Conservation (phyloP, 2,113 vertebrate species). For the Gulo gulo region DNA sequence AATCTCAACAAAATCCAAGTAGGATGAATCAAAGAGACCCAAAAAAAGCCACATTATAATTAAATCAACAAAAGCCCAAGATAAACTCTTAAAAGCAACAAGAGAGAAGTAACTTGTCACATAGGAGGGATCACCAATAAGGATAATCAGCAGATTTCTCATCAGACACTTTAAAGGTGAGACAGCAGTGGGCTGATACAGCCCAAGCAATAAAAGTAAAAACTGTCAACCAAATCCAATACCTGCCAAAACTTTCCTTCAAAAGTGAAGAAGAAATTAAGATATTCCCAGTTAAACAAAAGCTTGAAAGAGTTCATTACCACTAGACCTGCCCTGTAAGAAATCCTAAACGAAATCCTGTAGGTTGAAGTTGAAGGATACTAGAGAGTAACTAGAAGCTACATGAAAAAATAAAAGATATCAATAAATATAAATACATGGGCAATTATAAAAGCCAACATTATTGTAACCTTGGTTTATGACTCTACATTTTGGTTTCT, state of each 20-base stretch:
- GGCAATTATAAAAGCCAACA: background rate
- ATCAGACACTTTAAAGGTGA: background rate
- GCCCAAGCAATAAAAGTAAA: background rate
- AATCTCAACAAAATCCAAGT: background rate
- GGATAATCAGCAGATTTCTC: background rate
- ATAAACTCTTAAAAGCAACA: background rate
- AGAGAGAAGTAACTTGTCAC: background rate
- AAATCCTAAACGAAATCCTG: background rate
- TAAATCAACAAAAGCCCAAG: background rate
- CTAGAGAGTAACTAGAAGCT: background rate
- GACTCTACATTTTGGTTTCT: background rate
- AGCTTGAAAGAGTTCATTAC: background rate
- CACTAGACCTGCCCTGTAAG: background rate
- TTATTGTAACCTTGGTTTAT: background rate
- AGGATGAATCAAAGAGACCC: background rate
- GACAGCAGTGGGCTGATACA: background rate
- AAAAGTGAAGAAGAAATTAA: background rate
- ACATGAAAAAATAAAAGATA: background rate
- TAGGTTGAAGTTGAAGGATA: background rate
- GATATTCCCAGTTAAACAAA: background rate
- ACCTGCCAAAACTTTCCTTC: background rate
- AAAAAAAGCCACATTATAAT: background rate
- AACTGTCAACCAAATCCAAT: background rate
- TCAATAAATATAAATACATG: background rate
- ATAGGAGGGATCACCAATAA: background rate